A percentile compares a stretch with the other conserved stretches of the same genome.
Evolutionary conservation across 2,113 vertebrate species (phyloP).

Genomic region (Pluvianellus socialis): DNA sequence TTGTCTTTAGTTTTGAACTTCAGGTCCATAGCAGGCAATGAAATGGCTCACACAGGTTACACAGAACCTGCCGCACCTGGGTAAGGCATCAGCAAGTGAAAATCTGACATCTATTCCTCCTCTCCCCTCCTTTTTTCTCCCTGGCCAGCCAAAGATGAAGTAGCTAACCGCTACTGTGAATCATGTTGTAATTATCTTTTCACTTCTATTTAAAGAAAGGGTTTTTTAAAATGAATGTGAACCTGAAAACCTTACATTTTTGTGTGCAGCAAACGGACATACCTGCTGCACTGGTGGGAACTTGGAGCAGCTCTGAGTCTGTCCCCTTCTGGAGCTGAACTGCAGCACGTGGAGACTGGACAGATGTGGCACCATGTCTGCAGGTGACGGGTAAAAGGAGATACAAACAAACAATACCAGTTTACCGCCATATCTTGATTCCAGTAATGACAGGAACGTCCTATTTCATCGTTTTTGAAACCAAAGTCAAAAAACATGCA

Average conservation of each 20-base stretch:
- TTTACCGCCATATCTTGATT: neutral
- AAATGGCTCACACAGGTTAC: neutral
- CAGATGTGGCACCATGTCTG: accelerated
- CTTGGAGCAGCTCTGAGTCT: neutral
- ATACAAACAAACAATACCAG: neutral
- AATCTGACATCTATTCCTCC: neutral
- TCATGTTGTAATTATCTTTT: neutral
- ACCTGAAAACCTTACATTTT: neutral
- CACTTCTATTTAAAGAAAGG: neutral
- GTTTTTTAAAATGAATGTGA: neutral
- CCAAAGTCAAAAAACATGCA: neutral
- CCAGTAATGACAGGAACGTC: neutral
- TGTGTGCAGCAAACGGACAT: neutral
- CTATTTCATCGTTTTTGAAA: neutral
- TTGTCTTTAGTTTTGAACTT: neutral
- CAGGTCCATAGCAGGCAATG: neutral
- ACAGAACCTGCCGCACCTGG: too few species aligned
- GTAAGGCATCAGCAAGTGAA: neutral
- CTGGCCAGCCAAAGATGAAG: neutral
- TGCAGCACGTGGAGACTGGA: neutral
- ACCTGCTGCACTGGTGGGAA: neutral
- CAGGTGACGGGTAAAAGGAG: neutral
- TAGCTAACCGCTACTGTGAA: neutral
- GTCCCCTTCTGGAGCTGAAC: neutral
- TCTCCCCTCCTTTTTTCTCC: neutral